Evolutionary conservation across 2,113 vertebrate genomes (phyloP).

Genomic region (Marcusenius ussheri): DNA sequence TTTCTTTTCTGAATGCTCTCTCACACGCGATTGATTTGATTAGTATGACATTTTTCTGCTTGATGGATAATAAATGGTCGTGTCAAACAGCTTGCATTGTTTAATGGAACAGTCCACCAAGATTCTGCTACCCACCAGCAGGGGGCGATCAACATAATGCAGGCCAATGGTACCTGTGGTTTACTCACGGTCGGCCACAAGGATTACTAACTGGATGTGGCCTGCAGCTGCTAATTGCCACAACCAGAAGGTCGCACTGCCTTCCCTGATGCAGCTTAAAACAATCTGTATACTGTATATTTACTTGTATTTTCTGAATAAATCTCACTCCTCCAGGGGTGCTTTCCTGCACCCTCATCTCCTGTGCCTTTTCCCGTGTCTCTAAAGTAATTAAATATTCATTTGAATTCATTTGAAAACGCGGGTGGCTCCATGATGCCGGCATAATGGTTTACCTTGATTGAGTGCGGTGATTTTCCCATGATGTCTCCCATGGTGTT

Average conservation of each 20-base stretch:
- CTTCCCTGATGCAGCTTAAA: neutral
- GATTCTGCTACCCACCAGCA: neutral
- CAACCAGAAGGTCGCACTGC: neutral
- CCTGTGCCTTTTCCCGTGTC: neutral
- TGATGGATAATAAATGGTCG: neutral
- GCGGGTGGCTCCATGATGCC: neutral
- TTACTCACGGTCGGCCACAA: neutral
- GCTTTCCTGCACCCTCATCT: neutral
- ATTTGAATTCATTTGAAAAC: neutral
- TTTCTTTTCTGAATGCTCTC: neutral
- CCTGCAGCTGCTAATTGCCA: neutral
- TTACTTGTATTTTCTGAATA: neutral
- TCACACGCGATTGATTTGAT: neutral
- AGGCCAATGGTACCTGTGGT: neutral
- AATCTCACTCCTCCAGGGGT: neutral
- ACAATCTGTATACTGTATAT: neutral
- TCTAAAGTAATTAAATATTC: neutral
- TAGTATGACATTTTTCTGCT: neutral
- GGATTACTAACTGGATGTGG: neutral
- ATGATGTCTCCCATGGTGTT: neutral
- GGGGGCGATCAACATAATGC: neutral
- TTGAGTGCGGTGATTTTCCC: neutral
- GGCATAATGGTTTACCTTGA: neutral
- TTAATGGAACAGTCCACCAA: neutral
- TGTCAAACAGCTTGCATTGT: neutral